Conservation (phyloP, 2,888 invertebrate genomes). For the Nomada lathburiana region DNA sequence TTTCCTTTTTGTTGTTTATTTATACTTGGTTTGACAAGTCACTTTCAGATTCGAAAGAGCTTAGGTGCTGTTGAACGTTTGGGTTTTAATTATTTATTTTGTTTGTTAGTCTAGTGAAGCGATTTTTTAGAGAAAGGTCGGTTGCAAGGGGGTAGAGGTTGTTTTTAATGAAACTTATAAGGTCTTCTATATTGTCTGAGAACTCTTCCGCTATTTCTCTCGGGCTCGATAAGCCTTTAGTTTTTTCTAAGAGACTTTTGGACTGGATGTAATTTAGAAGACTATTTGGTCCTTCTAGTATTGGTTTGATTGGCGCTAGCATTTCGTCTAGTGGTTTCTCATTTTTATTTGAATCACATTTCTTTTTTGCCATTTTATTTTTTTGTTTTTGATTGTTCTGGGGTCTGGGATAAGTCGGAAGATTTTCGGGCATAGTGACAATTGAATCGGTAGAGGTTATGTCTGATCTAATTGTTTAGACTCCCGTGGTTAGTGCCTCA, state of each 20-base stretch:
- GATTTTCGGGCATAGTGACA: too few relatives aligned
- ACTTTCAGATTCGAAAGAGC: neutral
- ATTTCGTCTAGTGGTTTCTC: too few relatives aligned
- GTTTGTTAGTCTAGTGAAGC: neutral
- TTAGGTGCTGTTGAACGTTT: neutral
- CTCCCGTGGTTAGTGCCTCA: neutral
- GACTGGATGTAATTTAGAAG: too few relatives aligned
- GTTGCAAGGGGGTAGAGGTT: neutral
- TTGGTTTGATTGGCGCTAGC: too few relatives aligned
- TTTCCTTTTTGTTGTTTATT: neutral
- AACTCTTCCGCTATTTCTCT: too few relatives aligned
- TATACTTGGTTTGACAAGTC: neutral
- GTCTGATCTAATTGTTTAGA: neutral
- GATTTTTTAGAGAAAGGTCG: neutral
- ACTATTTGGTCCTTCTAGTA: too few relatives aligned
- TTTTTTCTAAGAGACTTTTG: too few relatives aligned
- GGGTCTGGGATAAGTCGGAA: too few relatives aligned
- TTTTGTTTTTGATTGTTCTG: too few relatives aligned
- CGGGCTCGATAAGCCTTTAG: too few relatives aligned
- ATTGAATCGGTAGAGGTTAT: neutral
- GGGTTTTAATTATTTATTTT: neutral
- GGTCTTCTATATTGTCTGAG: too few relatives aligned
- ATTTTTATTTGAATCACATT: neutral
- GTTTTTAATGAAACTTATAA: neutral
- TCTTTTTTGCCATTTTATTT: neutral